These are phyloP conservation scores for Drosophila obscura DNA, from an alignment of 1,140 invertebrate genomes.

Conservation along the genomic window DNA sequence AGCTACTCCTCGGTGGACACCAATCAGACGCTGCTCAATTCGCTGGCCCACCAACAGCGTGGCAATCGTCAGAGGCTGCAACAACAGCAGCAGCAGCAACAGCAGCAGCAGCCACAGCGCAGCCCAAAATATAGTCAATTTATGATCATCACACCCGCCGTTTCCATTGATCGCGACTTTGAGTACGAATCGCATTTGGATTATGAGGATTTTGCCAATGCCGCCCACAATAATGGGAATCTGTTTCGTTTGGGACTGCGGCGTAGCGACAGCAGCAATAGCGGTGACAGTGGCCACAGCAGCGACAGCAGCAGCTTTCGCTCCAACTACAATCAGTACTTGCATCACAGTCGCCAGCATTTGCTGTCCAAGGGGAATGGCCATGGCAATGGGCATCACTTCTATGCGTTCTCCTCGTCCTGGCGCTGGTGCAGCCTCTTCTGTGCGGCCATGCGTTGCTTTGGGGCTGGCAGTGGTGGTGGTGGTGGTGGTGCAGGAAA, in stretches of 20 bases:
- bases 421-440: conserved; percentile 82
- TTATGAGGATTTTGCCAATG: conserved; percentile 74
- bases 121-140: conserved; percentile 82
- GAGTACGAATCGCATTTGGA: conserved; percentile 74
- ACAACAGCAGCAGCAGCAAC: conserved; percentile 27
- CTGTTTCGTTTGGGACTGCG: conserved; percentile 72
- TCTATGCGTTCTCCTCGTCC: conserved; percentile 76
- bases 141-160: conserved; percentile 83
- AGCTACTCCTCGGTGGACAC: conserved; percentile 81
- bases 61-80: conserved; percentile 33
- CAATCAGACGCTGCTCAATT: conserved; percentile 80
- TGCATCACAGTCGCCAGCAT: conserved; percentile 80
- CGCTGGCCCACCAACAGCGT: conserved; percentile 66
- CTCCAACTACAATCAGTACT: conserved; percentile 79
- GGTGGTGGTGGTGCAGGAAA: conserved; percentile 23
- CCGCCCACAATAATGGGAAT: conserved; percentile 77
- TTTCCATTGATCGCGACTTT: conserved; percentile 82
- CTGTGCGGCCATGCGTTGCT: conserved; percentile 83
- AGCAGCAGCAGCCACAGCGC: conserved; percentile 34
- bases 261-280: conserved; percentile 66
- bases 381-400: conserved; percentile 43
- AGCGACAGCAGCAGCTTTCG: conserved; percentile 75
- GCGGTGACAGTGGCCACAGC: conserved; percentile 73
- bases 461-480: conserved; percentile 55
- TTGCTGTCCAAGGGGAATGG: conserved; percentile 61